phyloP scores from a whole-genome alignment of 2,797 vertebrate genomes.

The Platyrinchus mystaceus region DNA sequence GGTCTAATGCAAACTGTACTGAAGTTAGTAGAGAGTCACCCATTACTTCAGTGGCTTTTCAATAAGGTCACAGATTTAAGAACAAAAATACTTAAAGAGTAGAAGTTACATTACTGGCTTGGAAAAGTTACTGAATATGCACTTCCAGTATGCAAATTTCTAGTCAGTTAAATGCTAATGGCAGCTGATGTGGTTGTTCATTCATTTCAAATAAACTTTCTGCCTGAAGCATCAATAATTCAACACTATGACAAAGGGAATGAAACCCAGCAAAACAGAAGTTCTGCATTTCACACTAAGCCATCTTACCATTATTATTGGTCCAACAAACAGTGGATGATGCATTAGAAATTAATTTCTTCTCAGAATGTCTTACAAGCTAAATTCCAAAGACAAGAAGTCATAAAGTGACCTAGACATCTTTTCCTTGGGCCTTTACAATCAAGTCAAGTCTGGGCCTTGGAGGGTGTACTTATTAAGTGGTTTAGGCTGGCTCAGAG shows the following conservation, averaged over 20 bases:
- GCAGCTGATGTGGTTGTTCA: background rate
- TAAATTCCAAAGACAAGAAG: background rate
- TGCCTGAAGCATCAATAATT: background rate
- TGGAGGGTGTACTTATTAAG: background rate
- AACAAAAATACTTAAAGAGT: background rate
- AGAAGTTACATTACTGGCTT: background rate
- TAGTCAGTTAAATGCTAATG: conserved; percentile 6
- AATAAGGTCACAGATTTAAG: background rate
- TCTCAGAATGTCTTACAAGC: background rate
- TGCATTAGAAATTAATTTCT: background rate
- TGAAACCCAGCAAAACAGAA: background rate
- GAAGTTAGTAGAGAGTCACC: background rate
- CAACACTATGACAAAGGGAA: background rate
- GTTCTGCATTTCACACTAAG: background rate
- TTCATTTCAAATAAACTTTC: background rate
- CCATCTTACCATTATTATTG: background rate
- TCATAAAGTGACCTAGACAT: background rate
- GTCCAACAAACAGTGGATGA: background rate
- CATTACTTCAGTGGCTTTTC: background rate
- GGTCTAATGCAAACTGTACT: background rate
- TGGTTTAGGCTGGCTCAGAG: background rate
- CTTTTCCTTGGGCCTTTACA: background rate
- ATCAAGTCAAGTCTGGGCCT: background rate
- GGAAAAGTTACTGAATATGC: background rate
- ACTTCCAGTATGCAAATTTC: background rate